Percentiles rank a stretch among this genome's conserved stretches.
Evolutionary conservation across 1,140 invertebrate genomes (phyloP).

Genomic region (Drosophila mojavensis): DNA sequence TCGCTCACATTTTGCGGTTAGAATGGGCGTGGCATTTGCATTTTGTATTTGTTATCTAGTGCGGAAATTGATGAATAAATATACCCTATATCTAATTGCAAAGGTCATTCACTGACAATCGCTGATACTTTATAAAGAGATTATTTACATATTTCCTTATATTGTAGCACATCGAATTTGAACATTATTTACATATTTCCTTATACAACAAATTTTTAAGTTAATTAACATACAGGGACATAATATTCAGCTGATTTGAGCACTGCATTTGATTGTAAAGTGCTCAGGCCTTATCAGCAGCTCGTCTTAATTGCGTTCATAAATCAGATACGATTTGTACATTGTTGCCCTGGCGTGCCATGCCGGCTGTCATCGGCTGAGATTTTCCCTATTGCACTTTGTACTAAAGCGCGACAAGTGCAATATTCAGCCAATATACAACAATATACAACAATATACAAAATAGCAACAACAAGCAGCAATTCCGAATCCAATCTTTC

Average conservation of each 20-base stretch:
- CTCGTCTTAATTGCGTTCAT: neutral
- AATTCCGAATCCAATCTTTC: neutral
- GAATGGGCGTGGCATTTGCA: too few species aligned
- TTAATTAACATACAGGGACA: neutral
- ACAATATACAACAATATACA: neutral
- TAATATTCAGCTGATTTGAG: neutral
- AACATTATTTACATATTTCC: too few species aligned
- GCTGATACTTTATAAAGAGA: too few species aligned
- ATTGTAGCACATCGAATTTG: too few species aligned
- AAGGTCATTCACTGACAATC: too few species aligned
- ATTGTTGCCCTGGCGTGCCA: neutral
- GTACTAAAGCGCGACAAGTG: constrained; percentile 61
- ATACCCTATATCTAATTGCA: too few species aligned
- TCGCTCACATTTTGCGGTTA: too few species aligned
- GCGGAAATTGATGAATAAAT: too few species aligned
- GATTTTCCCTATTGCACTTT: constrained; percentile 48
- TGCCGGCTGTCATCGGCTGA: constrained; percentile 9
- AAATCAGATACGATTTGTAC: constrained; percentile 9
- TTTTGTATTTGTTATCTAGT: too few species aligned
- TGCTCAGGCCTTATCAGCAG: constrained; percentile 11
- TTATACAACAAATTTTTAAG: neutral
- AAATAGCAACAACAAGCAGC: neutral
- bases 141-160: too few species aligned
- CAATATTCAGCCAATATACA: constrained; percentile 12
- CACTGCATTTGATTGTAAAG: neutral